Conservation (phyloP, 2,888 invertebrate species). For the Tenthredo amoena region DNA sequence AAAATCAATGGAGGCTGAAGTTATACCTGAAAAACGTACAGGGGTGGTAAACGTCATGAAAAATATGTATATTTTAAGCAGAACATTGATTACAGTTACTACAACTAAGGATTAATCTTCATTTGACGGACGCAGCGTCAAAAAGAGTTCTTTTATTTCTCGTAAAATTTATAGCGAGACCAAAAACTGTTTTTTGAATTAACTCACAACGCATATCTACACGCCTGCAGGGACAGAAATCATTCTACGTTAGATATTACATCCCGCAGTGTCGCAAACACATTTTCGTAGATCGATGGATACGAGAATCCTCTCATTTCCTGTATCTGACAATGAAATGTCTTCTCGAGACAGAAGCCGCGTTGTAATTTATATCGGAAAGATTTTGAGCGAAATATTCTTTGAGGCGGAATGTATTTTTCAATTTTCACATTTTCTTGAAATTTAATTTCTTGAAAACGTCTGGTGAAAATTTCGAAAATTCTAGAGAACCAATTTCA, state of each 20-base stretch:
- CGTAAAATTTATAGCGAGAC: neutral
- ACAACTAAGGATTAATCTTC: constrained; percentile 4
- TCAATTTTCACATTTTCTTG: too few relatives aligned
- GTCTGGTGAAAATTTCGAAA: too few relatives aligned
- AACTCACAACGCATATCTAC: neutral
- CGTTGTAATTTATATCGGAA: neutral
- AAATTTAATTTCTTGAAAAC: too few relatives aligned
- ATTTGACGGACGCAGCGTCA: constrained; percentile 12
- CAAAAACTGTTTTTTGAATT: neutral
- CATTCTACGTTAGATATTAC: neutral
- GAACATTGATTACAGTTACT: constrained; percentile 32
- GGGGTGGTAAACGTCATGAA: neutral
- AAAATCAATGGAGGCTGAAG: neutral
- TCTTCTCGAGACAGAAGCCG: neutral
- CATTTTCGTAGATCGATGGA: neutral
- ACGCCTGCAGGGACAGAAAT: neutral
- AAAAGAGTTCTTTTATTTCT: neutral
- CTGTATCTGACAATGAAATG: neutral
- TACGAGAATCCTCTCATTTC: neutral
- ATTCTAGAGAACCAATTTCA: too few relatives aligned
- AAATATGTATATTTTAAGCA: neutral
- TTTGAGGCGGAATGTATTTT: too few relatives aligned
- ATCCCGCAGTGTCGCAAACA: neutral
- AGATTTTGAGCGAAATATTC: neutral
- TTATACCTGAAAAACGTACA: neutral